Conservation (phyloP, 1,140 invertebrate species). For the Drosophila azteca region DNA sequence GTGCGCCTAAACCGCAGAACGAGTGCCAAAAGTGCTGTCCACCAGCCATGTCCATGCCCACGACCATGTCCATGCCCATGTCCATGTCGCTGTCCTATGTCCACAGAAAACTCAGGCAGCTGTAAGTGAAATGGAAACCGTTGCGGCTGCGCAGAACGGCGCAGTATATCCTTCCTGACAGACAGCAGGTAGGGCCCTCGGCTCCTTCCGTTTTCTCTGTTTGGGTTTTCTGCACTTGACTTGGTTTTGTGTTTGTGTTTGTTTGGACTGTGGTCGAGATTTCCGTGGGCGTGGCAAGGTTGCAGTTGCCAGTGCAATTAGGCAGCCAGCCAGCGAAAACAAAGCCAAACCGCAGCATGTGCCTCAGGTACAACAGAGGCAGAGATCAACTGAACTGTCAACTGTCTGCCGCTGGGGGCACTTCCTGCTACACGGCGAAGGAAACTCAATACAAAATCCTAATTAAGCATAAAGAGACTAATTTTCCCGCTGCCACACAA, state of each 20-base stretch:
- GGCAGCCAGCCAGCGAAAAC: constrained; percentile 38
- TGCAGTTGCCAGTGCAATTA: constrained; percentile 67
- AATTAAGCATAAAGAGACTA: constrained; percentile 76
- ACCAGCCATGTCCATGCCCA: constrained; percentile 13
- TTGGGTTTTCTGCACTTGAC: constrained; percentile 58
- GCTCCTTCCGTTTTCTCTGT: constrained; percentile 19
- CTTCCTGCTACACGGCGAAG: constrained; percentile 47
- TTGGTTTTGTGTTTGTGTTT: constrained; percentile 18
- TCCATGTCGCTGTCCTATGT: constrained; percentile 29
- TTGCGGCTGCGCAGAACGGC: constrained; percentile 32
- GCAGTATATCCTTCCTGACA: background rate
- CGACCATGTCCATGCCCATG: constrained; percentile 7
- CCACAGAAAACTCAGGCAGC: constrained; percentile 23
- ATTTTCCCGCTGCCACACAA: constrained; percentile 43
- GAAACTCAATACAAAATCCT: constrained; percentile 50
- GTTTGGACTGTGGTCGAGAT: constrained; percentile 55
- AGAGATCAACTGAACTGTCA: constrained; percentile 52
- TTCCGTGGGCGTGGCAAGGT: constrained; percentile 38
- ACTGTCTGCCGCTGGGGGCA: constrained; percentile 41
- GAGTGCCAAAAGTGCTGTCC: constrained; percentile 68
- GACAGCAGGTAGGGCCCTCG: constrained; percentile 39
- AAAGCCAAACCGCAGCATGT: constrained; percentile 68
- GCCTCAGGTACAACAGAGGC: constrained; percentile 55
- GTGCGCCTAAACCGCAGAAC: constrained; percentile 59
- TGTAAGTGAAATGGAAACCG: constrained; percentile 49